Evolutionary conservation across 2,797 vertebrate genomes (phyloP).

Genomic region (Gobio occitaniae): DNA sequence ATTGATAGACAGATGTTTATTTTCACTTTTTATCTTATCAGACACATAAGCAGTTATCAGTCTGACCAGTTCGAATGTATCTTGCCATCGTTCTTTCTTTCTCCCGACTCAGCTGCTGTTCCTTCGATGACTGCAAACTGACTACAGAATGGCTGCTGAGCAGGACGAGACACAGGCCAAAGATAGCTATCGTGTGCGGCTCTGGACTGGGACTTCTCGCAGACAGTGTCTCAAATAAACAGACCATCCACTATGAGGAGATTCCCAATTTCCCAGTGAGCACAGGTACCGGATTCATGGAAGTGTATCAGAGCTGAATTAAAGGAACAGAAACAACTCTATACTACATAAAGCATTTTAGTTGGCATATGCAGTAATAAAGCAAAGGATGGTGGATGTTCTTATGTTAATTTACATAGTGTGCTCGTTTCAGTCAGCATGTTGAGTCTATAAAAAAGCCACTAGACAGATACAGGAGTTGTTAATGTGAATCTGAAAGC

Average conservation of each 20-base stretch:
- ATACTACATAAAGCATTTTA: not conserved
- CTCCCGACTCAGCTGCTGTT: conserved; percentile 70
- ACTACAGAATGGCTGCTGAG: conserved; percentile 77
- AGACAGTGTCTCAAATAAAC: conserved; percentile 66
- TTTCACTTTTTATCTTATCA: not conserved
- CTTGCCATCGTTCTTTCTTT: not conserved
- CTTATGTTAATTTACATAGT: not conserved
- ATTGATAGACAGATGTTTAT: not conserved
- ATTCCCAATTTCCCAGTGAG: conserved; percentile 78
- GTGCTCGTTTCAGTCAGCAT: conserved; percentile 5
- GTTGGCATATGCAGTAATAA: not conserved
- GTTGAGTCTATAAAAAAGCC: not conserved
- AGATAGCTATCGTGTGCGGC: conserved; percentile 75
- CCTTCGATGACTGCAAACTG: conserved; percentile 75
- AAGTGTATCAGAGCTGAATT: not conserved
- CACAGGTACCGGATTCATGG: conserved; percentile 66
- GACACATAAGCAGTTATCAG: not conserved
- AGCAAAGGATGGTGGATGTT: conserved; percentile 7
- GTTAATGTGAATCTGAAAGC: conserved; percentile 24
- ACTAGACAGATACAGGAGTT: not conserved
- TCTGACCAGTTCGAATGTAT: not conserved
- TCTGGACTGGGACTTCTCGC: conserved; percentile 74
- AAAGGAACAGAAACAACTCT: not conserved
- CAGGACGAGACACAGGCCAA: conserved; percentile 72
- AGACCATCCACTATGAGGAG: conserved; percentile 73